Conservation (phyloP, 2,888 invertebrate genomes). For the Dastarcus helophoroides region DNA sequence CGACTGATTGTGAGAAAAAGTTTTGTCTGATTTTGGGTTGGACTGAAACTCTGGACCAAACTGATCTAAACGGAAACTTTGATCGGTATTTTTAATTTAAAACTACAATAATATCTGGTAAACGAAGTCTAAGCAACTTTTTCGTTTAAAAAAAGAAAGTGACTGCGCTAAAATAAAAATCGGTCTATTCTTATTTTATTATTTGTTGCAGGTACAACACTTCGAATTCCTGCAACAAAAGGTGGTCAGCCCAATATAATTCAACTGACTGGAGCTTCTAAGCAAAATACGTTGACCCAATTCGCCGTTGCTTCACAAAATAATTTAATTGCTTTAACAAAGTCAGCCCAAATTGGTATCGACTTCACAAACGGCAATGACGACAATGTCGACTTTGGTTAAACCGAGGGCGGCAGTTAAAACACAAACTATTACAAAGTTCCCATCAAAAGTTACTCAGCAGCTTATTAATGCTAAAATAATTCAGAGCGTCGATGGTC, state of each 20-base stretch:
- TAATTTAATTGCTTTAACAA: slow-evolving; percentile 34
- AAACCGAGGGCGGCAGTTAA: slow-evolving; percentile 21
- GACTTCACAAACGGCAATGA: slow-evolving; percentile 25
- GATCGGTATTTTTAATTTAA: no score
- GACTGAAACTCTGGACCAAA: no score
- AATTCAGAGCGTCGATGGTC: slow-evolving; percentile 26
- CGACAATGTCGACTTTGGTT: slow-evolving; percentile 18
- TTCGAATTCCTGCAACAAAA: slow-evolving; percentile 39
- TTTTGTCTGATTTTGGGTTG: no score
- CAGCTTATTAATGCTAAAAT: slow-evolving; percentile 40
- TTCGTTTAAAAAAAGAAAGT: no score
- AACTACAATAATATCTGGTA: no score
- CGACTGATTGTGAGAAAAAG: no score
- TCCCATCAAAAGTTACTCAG: slow-evolving; percentile 32
- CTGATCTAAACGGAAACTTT: no score
- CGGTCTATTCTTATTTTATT: no score
- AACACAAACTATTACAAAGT: slow-evolving; percentile 25
- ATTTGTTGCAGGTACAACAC: slow-evolving; percentile 32
- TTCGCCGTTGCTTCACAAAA: slow-evolving; percentile 42
- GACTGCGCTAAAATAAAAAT: no score
- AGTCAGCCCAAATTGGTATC: slow-evolving; percentile 34
- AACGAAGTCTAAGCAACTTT: no score
- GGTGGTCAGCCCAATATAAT: slow-evolving; percentile 40
- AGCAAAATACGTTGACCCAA: slow-evolving; percentile 34
- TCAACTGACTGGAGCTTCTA: slow-evolving; percentile 37